A percentile compares a stretch with the other conserved stretches of the same genome.
phyloP scores from a whole-genome alignment of 2,797 vertebrate species.

The Acestrorhynchus altus region DNA sequence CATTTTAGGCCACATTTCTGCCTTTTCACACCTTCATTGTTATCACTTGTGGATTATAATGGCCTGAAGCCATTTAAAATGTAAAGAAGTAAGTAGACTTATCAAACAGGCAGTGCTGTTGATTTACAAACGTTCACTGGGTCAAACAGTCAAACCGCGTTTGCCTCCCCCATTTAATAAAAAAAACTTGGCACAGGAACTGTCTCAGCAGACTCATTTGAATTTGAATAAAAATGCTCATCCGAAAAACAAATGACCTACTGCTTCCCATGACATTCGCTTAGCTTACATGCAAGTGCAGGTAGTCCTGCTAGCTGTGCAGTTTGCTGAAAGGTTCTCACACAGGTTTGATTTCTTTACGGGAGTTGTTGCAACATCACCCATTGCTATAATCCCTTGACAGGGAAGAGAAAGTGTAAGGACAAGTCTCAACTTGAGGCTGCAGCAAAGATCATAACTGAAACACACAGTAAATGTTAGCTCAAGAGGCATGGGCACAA shows the following conservation, averaged over 20 bases:
- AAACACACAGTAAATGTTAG: constrained; percentile 1
- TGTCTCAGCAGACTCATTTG: background rate
- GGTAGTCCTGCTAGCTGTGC: background rate
- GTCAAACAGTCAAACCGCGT: background rate
- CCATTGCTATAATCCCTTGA: background rate
- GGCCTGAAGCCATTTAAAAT: background rate
- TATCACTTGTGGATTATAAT: background rate
- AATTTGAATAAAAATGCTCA: background rate
- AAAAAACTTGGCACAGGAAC: background rate
- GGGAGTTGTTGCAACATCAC: constrained; percentile 30
- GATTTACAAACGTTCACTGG: background rate
- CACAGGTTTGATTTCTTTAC: constrained; percentile 32
- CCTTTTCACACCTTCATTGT: no score
- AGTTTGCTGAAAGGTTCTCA: constrained; percentile 23
- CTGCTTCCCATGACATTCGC: background rate
- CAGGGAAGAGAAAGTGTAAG: constrained; percentile 20
- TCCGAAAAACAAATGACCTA: background rate
- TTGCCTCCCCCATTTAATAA: background rate
- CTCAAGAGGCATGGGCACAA: background rate
- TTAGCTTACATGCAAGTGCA: background rate
- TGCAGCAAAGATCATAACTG: background rate
- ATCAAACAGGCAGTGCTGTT: constrained; percentile 14
- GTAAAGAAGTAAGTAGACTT: background rate
- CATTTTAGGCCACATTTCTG: no score
- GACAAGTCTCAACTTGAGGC: constrained; percentile 32